These are phyloP conservation scores for Diadema setosum DNA, from an alignment of 35 echinoderm and acorn worm species.

Conservation along the genomic window DNA sequence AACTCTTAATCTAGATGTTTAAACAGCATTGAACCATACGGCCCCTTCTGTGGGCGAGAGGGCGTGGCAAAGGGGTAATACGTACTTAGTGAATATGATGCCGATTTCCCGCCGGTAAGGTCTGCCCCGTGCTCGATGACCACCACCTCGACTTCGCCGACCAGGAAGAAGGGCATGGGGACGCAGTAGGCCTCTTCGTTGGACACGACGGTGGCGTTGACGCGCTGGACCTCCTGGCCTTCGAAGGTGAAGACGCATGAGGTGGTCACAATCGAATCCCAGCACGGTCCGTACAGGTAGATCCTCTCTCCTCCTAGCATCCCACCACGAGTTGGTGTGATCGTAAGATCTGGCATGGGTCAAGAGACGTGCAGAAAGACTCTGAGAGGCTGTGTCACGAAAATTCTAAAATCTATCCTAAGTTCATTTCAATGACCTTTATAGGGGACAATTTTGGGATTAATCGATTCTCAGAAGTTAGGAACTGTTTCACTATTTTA, in stretches of 20 bases:
- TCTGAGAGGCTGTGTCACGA: too few relatives aligned
- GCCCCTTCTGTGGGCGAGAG: too few relatives aligned
- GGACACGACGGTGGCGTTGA: neutral
- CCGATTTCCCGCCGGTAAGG: neutral
- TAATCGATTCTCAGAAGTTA: too few relatives aligned
- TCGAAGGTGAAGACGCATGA: conserved; percentile 19
- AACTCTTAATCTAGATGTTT: too few relatives aligned
- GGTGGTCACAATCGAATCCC: neutral
- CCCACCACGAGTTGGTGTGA: conserved; percentile 12
- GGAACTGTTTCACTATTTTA: too few relatives aligned
- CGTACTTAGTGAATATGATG: neutral
- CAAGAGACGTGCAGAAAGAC: too few relatives aligned
- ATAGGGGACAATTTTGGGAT: too few relatives aligned
- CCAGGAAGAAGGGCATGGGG: conserved; percentile 55
- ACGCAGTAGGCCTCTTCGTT: conserved; percentile 40
- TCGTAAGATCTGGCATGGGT: neutral
- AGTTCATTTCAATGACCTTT: too few relatives aligned
- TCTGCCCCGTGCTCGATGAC: neutral
- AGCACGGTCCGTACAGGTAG: conserved; percentile 38
- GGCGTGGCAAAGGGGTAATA: too few relatives aligned
- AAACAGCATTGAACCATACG: too few relatives aligned
- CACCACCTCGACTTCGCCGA: conserved; percentile 20
- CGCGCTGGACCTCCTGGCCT: neutral
- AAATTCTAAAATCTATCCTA: too few relatives aligned
- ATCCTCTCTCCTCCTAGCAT: conserved; percentile 54